phyloP scores from a whole-genome alignment of 2,113 vertebrate species.

The Hirundichthys speculiger region DNA sequence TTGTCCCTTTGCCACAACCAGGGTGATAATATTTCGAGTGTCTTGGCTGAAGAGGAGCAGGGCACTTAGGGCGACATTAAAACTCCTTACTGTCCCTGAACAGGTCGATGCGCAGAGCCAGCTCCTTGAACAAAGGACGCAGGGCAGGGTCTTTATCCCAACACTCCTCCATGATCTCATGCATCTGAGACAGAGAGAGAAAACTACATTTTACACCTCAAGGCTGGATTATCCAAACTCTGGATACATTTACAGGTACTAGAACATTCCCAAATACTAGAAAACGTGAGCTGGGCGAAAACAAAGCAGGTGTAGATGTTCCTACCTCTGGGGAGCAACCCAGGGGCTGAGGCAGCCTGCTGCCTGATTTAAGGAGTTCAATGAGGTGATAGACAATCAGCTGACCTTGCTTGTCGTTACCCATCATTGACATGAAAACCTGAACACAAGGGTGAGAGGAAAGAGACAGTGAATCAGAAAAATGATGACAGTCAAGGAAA shows the following conservation, averaged over 20 bases:
- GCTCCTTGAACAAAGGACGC: slow-evolving; percentile 90
- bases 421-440: slow-evolving; percentile 99
- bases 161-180: slow-evolving; percentile 92
- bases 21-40: slow-evolving; percentile 24
- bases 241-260: background rate
- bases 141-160: slow-evolving; percentile 87
- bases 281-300: no score
- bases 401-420: slow-evolving; percentile 96
- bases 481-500: no score
- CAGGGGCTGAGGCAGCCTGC: slow-evolving; percentile 88
- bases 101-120: slow-evolving; percentile 86
- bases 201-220: background rate
- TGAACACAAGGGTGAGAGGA: slow-evolving; percentile 47
- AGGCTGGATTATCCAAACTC: background rate
- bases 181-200: slow-evolving; percentile 79
- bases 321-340: slow-evolving; percentile 90
- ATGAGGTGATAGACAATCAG: slow-evolving; percentile 98
- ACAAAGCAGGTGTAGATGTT: background rate
- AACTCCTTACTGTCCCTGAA: slow-evolving; percentile 86
- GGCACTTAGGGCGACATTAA: slow-evolving; percentile 59
- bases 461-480: background rate
- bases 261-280: no score
- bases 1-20: slow-evolving; percentile 34
- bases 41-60: slow-evolving; percentile 22
- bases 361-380: slow-evolving; percentile 91